Evolutionary conservation across 2,797 vertebrate genomes (phyloP), one percentile per base, ranked within the genome.

Genomic region (Malurus splendens): DNA sequence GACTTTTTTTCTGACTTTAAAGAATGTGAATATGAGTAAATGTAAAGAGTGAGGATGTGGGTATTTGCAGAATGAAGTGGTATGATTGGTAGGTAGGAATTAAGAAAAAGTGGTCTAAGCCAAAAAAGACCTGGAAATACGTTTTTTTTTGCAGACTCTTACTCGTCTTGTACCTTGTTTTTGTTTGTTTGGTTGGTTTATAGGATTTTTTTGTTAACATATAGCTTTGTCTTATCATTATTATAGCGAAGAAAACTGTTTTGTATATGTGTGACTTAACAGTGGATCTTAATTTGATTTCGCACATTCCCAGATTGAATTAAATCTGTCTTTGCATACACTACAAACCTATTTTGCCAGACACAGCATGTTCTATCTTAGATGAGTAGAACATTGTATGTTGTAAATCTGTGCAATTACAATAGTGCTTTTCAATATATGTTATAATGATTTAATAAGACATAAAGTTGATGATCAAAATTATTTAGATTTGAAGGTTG

Each of bases 391-490:
- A 70, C 45, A 22, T 33, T 86, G 19, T 47, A 38, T 86, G 15
- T 45, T 87, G 38, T 80, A 74, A 85, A 84, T 84, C 32, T 67
- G 2, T 51, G 73, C 39, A 55, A 33, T 39, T 64, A 59, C 87
- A 82, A 72, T 68, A 61, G 13, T 67, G 10, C 33, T 50, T 59
- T 95, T 93, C 89, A 90, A 83, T 91, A 60, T 70, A 51, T 90
- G 51, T 67, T 93, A 44, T 66, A 93, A 81, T 78, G 36, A 83
- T 86, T 87, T 66, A 65, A 41, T 76, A 47, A 92, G 72, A 84
- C 55, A 48, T 76, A 60, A 90, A 94, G 74, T 64, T 91, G 50
- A 45, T 88, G 41, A 92, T 91, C 75, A 94, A 89, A 89, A 93
- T 50, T 76, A 65, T 61, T 45, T 92, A 90, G 77, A 89, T 84